phyloP scores from a whole-genome alignment of 2,888 invertebrate genomes.

The Nemoura dubitans region DNA sequence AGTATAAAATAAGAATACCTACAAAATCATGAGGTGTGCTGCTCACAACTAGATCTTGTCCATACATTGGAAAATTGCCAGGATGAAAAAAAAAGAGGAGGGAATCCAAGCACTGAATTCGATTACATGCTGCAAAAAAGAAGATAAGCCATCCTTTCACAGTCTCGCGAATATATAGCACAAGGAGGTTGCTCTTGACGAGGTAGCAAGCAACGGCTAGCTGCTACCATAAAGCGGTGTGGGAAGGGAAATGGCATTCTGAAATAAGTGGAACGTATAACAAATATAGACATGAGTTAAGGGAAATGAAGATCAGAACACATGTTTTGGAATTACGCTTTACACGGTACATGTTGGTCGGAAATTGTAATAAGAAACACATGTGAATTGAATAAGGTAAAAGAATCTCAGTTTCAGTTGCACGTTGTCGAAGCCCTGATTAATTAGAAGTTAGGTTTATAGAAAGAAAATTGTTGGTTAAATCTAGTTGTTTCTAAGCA shows the following conservation, averaged over 20 bases:
- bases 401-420: too few relatives aligned
- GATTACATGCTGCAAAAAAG: slow-evolving; percentile 40
- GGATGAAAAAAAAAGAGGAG: slow-evolving; percentile 28
- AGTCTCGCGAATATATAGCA: not conserved
- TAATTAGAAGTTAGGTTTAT: too few relatives aligned
- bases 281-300: not conserved
- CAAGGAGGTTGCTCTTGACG: slow-evolving; percentile 8
- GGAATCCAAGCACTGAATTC: slow-evolving; percentile 44
- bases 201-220: slow-evolving; percentile 12
- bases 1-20: not conserved
- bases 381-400: too few relatives aligned
- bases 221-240: not conserved
- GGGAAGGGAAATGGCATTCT: not conserved
- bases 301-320: not conserved
- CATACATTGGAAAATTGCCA: slow-evolving; percentile 39
- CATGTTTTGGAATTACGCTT: not conserved
- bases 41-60: slow-evolving; percentile 26
- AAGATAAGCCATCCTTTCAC: slow-evolving; percentile 43
- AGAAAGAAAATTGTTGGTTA: not conserved
- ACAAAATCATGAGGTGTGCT: not conserved
- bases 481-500: not conserved
- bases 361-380: too few relatives aligned
- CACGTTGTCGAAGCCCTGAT: too few relatives aligned
- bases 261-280: slow-evolving; percentile 19
- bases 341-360: not conserved